phyloP scores from a whole-genome alignment of 2,113 vertebrate species.

The Pterocles burchelli region DNA sequence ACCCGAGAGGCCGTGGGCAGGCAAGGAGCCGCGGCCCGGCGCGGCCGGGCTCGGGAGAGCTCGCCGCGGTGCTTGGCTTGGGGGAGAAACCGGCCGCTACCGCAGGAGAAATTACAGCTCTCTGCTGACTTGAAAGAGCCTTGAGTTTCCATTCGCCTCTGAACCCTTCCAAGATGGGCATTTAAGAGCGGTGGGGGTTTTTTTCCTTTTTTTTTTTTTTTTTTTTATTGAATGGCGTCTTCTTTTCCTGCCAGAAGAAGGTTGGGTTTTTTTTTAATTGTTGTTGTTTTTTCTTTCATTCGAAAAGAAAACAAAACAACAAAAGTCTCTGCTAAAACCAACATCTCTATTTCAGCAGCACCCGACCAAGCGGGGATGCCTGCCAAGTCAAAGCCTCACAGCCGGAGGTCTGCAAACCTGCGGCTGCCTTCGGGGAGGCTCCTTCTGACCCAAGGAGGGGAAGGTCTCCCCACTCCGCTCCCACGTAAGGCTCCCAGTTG shows the following conservation, averaged over 20 bases:
- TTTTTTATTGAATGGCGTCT: neutral
- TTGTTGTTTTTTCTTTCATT: conserved; percentile 10
- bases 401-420: neutral
- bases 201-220: neutral
- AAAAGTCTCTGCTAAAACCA: neutral
- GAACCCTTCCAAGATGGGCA: neutral
- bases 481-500: neutral
- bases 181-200: neutral
- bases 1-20: neutral
- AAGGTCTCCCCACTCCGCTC: neutral
- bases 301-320: conserved; percentile 56
- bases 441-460: neutral
- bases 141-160: neutral
- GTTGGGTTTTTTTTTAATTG: neutral
- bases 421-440: neutral
- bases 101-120: conserved; percentile 28
- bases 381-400: conserved; percentile 9
- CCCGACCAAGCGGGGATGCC: neutral
- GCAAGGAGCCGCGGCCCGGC: neutral
- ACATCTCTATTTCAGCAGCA: conserved; percentile 5
- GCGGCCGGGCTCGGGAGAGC: neutral
- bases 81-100: neutral
- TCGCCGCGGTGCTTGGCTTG: neutral
- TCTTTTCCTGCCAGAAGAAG: conserved; percentile 6
- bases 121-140: neutral